These are phyloP conservation scores for Boleophthalmus pectinirostris DNA, from an alignment of 2,113 vertebrate species.

Conservation along the genomic window DNA sequence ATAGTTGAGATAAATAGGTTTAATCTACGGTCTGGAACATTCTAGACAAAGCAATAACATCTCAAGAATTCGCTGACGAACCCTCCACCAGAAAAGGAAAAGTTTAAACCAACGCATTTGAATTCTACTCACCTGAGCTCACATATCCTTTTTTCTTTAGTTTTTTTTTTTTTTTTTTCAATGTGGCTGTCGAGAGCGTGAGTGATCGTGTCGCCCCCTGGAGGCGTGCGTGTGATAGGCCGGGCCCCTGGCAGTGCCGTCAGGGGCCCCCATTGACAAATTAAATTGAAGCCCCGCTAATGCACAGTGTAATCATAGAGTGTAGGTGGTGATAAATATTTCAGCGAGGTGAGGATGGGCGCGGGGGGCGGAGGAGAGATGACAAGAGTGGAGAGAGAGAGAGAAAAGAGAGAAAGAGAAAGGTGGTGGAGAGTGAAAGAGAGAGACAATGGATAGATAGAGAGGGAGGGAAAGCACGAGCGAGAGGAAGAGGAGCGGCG, in stretches of 20 bases:
- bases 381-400: not conserved
- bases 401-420: slow-evolving; percentile 28
- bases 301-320: slow-evolving; percentile 59
- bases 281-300: slow-evolving; percentile 66
- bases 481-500: slow-evolving; percentile 16
- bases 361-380: slow-evolving; percentile 10
- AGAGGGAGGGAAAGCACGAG: slow-evolving; percentile 38
- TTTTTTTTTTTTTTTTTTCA: not conserved
- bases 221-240: slow-evolving; percentile 68
- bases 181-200: slow-evolving; percentile 64
- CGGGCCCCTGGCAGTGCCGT: slow-evolving; percentile 51
- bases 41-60: too few species aligned
- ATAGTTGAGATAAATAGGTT: too few species aligned
- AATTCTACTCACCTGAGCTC: not conserved
- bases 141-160: too few species aligned
- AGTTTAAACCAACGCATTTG: too few species aligned
- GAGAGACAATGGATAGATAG: not conserved
- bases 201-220: slow-evolving; percentile 59
- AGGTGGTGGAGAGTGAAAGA: slow-evolving; percentile 40
- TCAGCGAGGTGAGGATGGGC: slow-evolving; percentile 58
- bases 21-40: too few species aligned
- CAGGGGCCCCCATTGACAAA: slow-evolving; percentile 48
- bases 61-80: too few species aligned
- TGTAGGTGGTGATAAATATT: slow-evolving; percentile 57
- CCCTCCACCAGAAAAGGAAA: too few species aligned